These are phyloP conservation scores for Zaprionus vittiger DNA, from an alignment of 1,140 invertebrate species.

Conservation along the genomic window DNA sequence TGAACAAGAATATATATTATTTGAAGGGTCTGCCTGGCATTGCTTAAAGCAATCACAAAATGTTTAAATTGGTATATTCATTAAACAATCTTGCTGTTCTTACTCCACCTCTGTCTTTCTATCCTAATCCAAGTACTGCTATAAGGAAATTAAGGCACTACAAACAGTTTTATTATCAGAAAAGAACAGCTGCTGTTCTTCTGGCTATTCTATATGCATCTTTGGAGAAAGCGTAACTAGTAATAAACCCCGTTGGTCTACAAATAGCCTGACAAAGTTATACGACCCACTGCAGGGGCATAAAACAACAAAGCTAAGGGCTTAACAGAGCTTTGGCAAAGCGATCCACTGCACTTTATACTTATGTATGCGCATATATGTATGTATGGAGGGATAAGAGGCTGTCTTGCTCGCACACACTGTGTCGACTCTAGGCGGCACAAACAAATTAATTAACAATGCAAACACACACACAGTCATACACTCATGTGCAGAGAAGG, in stretches of 20 bases:
- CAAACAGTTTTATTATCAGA: background rate
- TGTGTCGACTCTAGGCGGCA: conserved; percentile 18
- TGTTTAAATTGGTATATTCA: background rate
- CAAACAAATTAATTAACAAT: conserved; percentile 79
- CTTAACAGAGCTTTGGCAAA: conserved; percentile 34
- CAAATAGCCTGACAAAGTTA: conserved; percentile 20
- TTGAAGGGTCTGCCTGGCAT: too few relatives aligned
- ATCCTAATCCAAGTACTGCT: background rate
- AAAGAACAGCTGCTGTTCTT: background rate
- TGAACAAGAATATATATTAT: too few relatives aligned
- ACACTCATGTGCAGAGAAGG: background rate
- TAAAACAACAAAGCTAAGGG: conserved; percentile 35
- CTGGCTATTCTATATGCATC: background rate
- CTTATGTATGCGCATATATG: conserved; percentile 12
- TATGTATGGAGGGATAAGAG: background rate
- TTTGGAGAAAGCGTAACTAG: background rate
- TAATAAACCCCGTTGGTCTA: background rate
- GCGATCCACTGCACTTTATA: conserved; percentile 31
- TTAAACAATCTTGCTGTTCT: background rate
- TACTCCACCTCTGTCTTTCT: background rate
- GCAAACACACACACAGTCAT: conserved; percentile 49
- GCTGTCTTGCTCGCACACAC: conserved; percentile 40
- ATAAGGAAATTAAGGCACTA: background rate
- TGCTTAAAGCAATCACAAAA: background rate
- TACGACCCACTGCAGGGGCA: conserved; percentile 32